A percentile compares a stretch with the other conserved stretches of the same genome.
Conservation (phyloP, 2,113 vertebrate genomes). For the Melanotaenia duboulayi region DNA sequence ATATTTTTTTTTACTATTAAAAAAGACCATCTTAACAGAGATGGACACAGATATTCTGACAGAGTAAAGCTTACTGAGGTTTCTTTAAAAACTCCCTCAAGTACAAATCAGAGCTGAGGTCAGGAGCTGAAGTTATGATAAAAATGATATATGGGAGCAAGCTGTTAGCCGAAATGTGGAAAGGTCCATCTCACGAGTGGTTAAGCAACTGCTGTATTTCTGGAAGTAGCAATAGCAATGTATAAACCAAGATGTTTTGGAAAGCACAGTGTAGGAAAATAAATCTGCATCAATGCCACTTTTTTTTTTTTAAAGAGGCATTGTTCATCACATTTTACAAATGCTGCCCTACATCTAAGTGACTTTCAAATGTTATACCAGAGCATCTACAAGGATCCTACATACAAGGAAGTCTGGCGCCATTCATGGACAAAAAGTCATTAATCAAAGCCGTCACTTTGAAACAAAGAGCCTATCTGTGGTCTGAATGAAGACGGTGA, state of each 20-base stretch:
- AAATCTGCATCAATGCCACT: not conserved
- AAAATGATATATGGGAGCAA: constrained; percentile 60
- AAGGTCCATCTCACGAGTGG: constrained; percentile 41
- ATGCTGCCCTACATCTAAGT: not conserved
- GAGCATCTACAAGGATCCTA: not conserved
- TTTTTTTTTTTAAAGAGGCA: not conserved
- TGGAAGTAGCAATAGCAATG: constrained; percentile 53
- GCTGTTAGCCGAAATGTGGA: constrained; percentile 51
- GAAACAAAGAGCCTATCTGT: constrained; percentile 33
- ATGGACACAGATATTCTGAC: constrained; percentile 47
- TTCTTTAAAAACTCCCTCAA: constrained; percentile 60
- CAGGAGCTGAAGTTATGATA: constrained; percentile 60
- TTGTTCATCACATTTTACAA: not conserved
- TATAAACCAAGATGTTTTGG: no score
- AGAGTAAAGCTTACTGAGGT: constrained; percentile 53
- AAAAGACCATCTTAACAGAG: constrained; percentile 45
- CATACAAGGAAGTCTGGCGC: constrained; percentile 2
- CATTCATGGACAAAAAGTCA: not conserved
- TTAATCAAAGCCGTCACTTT: constrained; percentile 35
- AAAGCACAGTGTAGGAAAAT: constrained; percentile 27
- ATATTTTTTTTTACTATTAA: constrained; percentile 16
- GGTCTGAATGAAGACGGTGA: constrained; percentile 18
- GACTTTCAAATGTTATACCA: not conserved
- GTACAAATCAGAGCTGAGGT: constrained; percentile 61
- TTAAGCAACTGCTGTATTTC: constrained; percentile 50